A percentile compares a stretch with the other conserved stretches of the same genome.
Evolutionary conservation across 53 echinoderm and acorn worm genomes (phyloP).

Genomic region (Crossaster papposus): DNA sequence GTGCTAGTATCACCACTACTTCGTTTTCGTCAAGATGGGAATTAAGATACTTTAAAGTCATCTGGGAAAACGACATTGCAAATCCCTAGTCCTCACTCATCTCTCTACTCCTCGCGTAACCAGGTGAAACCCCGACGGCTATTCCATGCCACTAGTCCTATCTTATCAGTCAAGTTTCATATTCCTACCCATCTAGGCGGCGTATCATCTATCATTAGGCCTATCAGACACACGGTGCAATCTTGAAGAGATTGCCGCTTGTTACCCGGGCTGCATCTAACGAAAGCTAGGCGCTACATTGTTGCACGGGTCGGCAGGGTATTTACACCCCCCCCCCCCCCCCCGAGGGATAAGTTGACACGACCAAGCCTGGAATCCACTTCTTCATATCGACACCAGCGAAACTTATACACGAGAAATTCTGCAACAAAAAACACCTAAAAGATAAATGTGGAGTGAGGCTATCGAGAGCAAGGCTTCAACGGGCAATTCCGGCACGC

Average conservation of each 20-base stretch:
- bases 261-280: slow-evolving; percentile 7
- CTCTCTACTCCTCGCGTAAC: background rate
- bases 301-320: slow-evolving; percentile 14
- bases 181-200: slow-evolving; percentile 8
- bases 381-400: background rate
- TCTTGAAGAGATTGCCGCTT: slow-evolving; percentile 22
- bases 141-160: background rate
- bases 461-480: slow-evolving; percentile 2
- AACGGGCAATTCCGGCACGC: slow-evolving; percentile 42
- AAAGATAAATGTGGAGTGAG: slow-evolving; percentile 49
- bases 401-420: background rate
- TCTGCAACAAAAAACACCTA: background rate
- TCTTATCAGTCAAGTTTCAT: background rate
- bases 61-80: background rate
- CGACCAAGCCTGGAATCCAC: slow-evolving; percentile 25
- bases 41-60: background rate
- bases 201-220: slow-evolving; percentile 17
- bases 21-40: background rate
- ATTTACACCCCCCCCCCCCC: background rate
- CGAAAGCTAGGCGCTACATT: slow-evolving; percentile 53
- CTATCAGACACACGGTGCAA: slow-evolving; percentile 7
- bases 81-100: background rate
- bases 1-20: too few relatives aligned
- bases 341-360: slow-evolving; percentile 5
- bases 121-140: slow-evolving; percentile 32